phyloP scores from a whole-genome alignment of 2,888 invertebrate genomes.

The Balanococcus diminutus region DNA sequence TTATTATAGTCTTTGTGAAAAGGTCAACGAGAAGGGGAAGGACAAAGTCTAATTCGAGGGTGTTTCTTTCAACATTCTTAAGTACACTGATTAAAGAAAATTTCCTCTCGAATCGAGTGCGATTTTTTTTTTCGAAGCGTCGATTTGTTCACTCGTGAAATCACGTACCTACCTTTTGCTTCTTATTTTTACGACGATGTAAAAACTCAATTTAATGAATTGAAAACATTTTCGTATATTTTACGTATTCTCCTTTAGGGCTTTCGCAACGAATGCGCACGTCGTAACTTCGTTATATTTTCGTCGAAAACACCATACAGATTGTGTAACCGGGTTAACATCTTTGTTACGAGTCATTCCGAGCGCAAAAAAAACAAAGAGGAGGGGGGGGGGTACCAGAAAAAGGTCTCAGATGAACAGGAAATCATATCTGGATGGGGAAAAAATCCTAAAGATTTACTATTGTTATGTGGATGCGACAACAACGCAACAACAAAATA shows the following conservation, averaged over 20 bases:
- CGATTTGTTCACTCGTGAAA: slow-evolving; percentile 15
- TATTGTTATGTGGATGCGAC: neutral
- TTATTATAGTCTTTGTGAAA: too few relatives aligned
- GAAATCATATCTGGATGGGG: slow-evolving; percentile 8
- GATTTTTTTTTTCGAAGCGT: neutral
- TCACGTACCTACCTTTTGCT: slow-evolving; percentile 34
- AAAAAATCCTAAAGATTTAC: neutral
- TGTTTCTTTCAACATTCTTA: neutral
- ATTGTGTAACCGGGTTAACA: slow-evolving; percentile 33
- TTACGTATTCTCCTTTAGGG: slow-evolving; percentile 23
- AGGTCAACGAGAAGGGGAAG: neutral
- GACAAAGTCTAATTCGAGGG: neutral
- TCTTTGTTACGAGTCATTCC: slow-evolving; percentile 11
- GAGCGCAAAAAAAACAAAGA: neutral
- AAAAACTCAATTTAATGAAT: slow-evolving; percentile 34
- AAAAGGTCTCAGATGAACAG: neutral
- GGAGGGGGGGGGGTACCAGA: neutral
- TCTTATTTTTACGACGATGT: slow-evolving; percentile 32
- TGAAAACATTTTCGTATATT: slow-evolving; percentile 37
- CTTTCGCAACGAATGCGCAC: neutral
- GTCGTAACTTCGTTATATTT: slow-evolving; percentile 24
- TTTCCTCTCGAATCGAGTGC: neutral
- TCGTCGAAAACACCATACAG: neutral
- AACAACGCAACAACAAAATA: neutral
- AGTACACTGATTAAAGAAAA: neutral